phyloP scores from a whole-genome alignment of 2,113 vertebrate species.

The Sphyrna mokarran region DNA sequence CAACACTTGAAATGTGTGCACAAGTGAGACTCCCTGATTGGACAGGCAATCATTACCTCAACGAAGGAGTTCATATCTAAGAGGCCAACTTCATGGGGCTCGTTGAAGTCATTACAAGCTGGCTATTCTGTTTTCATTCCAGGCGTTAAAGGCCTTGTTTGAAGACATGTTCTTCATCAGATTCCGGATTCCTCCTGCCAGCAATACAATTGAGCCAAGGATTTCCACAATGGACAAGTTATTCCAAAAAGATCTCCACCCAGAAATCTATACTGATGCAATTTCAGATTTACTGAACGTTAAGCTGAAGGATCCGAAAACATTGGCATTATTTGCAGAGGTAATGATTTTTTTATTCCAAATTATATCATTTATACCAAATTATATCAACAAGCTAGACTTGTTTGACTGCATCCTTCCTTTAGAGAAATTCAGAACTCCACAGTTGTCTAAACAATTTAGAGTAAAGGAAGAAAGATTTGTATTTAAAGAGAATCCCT shows the following conservation, averaged over 20 bases:
- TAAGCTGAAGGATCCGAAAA: constrained; percentile 43
- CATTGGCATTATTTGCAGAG: constrained; percentile 50
- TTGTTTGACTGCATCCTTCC: too few species aligned
- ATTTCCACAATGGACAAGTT: constrained; percentile 40
- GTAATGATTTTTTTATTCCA: constrained; percentile 48
- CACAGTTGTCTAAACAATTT: background rate
- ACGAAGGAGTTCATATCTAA: too few species aligned
- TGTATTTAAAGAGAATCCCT: background rate
- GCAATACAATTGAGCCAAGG: constrained; percentile 38
- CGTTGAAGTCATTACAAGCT: background rate
- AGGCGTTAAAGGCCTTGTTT: constrained; percentile 67
- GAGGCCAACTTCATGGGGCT: too few species aligned
- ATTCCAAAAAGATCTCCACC: constrained; percentile 41
- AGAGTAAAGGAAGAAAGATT: background rate
- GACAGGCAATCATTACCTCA: too few species aligned
- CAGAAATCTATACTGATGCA: constrained; percentile 42
- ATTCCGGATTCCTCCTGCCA: constrained; percentile 48
- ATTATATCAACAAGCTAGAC: background rate
- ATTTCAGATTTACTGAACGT: constrained; percentile 51
- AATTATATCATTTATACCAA: background rate
- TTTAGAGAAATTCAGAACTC: background rate
- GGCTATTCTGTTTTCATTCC: background rate
- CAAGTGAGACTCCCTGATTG: too few species aligned
- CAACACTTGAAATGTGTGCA: too few species aligned
- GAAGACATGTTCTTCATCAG: constrained; percentile 58